Evolutionary conservation across 2,797 vertebrate species (phyloP).

Genomic region (Microctenopoma lineatum): DNA sequence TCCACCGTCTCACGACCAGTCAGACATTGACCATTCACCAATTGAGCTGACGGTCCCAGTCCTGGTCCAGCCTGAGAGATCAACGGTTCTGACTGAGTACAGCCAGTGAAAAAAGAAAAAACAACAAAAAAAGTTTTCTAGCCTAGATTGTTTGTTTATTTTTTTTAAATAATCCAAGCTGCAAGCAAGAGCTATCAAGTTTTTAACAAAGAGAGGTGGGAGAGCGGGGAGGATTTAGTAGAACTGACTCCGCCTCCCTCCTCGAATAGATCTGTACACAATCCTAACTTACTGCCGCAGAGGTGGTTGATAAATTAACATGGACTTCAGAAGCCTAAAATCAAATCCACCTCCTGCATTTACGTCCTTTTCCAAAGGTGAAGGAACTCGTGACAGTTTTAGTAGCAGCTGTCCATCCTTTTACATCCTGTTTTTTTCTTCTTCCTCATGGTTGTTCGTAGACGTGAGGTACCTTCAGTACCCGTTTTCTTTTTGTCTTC

Average conservation of each 20-base stretch:
- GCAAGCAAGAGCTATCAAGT: conserved; percentile 62
- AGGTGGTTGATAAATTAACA: conserved; percentile 54
- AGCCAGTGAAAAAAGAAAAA: conserved; percentile 70
- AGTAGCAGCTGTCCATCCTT: conserved; percentile 73
- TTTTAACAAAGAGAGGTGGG: conserved; percentile 61
- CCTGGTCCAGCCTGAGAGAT: conserved; percentile 76
- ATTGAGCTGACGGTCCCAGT: conserved; percentile 51
- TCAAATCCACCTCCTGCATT: conserved; percentile 60
- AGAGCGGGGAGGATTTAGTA: conserved; percentile 38
- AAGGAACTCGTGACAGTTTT: conserved; percentile 66
- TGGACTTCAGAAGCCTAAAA: conserved; percentile 77
- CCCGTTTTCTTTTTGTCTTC: conserved; percentile 65
- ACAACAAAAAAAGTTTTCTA: conserved; percentile 60
- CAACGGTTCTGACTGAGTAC: conserved; percentile 80
- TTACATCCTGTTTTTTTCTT: conserved; percentile 13
- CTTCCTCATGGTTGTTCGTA: conserved; percentile 56
- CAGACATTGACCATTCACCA: conserved; percentile 49
- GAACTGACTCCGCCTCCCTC: conserved; percentile 40
- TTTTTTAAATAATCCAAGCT: conserved; percentile 69
- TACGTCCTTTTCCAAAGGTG: conserved; percentile 63
- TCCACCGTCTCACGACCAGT: conserved; percentile 13
- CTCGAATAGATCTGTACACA: conserved; percentile 11
- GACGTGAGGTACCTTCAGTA: conserved; percentile 73
- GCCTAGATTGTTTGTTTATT: conserved; percentile 75
- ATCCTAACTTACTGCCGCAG: conserved; percentile 31